These are phyloP conservation scores for Cyphomyrus discorhynchus DNA, from an alignment of 2,113 vertebrate species.

Conservation along the genomic window DNA sequence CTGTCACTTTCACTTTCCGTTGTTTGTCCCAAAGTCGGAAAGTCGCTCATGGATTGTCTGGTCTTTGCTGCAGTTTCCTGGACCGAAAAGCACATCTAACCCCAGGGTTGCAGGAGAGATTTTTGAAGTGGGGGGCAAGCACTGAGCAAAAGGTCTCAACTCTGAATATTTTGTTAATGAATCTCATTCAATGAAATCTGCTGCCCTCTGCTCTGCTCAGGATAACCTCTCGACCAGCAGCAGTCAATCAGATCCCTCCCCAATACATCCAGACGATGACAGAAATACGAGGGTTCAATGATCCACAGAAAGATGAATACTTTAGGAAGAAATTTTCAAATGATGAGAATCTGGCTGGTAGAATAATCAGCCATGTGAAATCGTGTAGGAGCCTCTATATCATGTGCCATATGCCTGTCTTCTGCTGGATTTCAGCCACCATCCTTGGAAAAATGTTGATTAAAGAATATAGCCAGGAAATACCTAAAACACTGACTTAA, in stretches of 20 bases:
- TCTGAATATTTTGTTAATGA: conserved; percentile 16
- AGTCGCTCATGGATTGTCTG: too few relatives aligned
- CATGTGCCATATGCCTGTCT: conserved; percentile 28
- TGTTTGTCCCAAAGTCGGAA: too few relatives aligned
- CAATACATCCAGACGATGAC: conserved; percentile 6
- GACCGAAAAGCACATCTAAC: too few relatives aligned
- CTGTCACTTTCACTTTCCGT: too few relatives aligned
- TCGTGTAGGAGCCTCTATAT: conserved; percentile 13
- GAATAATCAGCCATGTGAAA: conserved; percentile 10
- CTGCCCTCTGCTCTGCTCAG: conserved; percentile 6
- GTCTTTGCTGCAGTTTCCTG: too few relatives aligned
- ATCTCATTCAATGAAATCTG: conserved; percentile 14
- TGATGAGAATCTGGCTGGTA: neutral
- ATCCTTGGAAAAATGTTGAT: conserved; percentile 10
- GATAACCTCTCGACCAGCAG: conserved; percentile 17
- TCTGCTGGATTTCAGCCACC: conserved; percentile 28
- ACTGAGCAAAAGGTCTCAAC: neutral
- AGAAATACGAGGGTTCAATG: conserved; percentile 28
- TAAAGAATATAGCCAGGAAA: neutral
- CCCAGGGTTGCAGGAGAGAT: too few relatives aligned
- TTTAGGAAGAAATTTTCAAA: conserved; percentile 10
- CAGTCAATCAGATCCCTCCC: conserved; percentile 12
- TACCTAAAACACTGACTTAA: conserved; percentile 11
- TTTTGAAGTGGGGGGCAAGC: too few relatives aligned
- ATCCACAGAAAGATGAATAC: conserved; percentile 18